Percentiles rank a stretch among this genome's conserved stretches.
These are phyloP conservation scores for Conchocele bisecta DNA, from an alignment of 2,888 invertebrate species.

Conservation along the genomic window DNA sequence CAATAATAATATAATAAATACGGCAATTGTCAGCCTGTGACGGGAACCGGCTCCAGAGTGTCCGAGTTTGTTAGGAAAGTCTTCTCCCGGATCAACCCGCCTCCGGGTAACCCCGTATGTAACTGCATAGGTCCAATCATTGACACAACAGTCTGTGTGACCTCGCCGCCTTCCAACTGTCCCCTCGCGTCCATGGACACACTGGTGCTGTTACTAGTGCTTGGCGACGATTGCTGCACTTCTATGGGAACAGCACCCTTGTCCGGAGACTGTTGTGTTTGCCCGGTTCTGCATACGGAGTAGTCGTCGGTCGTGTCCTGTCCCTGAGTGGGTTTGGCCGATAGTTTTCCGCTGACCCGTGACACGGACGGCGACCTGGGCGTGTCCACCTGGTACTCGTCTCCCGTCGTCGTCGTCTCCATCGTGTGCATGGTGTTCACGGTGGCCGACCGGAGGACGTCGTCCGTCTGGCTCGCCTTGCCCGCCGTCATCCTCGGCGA, in stretches of 20 bases:
- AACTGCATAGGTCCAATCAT: too few species aligned
- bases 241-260: neutral
- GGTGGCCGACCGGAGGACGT: too few species aligned
- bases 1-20: too few species aligned
- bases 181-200: neutral
- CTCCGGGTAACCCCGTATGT: too few species aligned
- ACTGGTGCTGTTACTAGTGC: neutral
- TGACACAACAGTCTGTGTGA: neutral
- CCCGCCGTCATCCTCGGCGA: too few species aligned
- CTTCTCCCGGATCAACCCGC: too few species aligned
- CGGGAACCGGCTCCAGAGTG: too few species aligned
- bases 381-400: conserved; percentile 38
- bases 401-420: conserved; percentile 27
- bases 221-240: neutral
- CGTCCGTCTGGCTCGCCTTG: too few species aligned
- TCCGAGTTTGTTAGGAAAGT: too few species aligned
- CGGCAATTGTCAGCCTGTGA: too few species aligned
- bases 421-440: too few species aligned
- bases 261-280: neutral
- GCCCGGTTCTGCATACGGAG: neutral
- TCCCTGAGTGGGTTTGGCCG: conserved; percentile 5
- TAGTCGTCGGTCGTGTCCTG: neutral
- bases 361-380: conserved; percentile 44
- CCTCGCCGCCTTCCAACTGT: neutral
- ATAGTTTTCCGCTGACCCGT: conserved; percentile 21